Base-by-base conservation (phyloP, 2,113 vertebrate genomes). In the Melanotaenia duboulayi region DNA sequence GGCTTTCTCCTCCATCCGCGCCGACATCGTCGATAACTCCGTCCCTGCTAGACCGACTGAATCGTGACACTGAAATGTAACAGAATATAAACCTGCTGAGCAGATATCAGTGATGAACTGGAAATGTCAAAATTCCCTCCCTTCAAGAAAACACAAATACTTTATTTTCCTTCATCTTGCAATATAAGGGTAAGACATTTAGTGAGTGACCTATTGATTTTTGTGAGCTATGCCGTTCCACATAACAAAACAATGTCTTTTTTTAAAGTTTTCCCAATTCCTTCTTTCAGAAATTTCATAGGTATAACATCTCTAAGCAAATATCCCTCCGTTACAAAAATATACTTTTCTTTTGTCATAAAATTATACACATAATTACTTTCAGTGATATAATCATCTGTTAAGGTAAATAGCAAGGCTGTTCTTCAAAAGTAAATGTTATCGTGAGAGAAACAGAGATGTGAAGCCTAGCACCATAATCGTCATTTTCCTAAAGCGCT, bases 281-380 rank as follows among this genome's bases (percentile, higher is more conserved):
- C 64, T 58, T 74, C 82, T 2, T 23, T 82, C 83, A 69, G 61
- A 83, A 74, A 79, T 69, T 48, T 68, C 60, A 84, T 78, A 85
- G 77, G 72, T 89, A 84, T 77, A 87, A 87, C 78, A 65, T 85
- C 77, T 91, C 87, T 87, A 85, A 88, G 84, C 91, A 92, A 92
- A 92, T 74, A 87, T 88, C 79, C 80, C 82, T 92, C 88, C 49
- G 75, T 93, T 94, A 95, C 89, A 95, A 95, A 95, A 95, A 95
- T 93, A 94, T 78, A 94, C 87, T 87, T 88, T 88, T 92, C 58
- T 90, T 83, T 90, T 85, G 84, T 89, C 92, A 89, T 91, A 94
- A 94, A 94, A 94, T 92, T 92, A 93, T 91, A 90, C 86, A 93
- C 90, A 91, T 82, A 62, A 77, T 89, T 88, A 80, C 82, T 76